These are phyloP conservation scores for Anser cygnoides DNA, from an alignment of 2,113 vertebrate species.

Conservation along the genomic window DNA sequence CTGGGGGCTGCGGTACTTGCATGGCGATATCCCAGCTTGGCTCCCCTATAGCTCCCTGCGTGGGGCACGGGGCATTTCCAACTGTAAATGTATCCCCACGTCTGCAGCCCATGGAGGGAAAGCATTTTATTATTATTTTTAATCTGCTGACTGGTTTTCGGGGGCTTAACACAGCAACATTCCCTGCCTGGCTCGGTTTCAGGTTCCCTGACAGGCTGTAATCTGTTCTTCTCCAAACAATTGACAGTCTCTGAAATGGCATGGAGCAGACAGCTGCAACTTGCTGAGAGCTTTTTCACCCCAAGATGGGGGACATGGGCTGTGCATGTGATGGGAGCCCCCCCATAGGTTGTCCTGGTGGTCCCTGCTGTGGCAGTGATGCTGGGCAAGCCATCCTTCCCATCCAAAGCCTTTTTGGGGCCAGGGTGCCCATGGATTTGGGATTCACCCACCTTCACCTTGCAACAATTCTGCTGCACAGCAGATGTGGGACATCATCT, in stretches of 20 bases:
- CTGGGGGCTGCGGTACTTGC: too few species aligned
- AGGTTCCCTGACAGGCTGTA: conserved; percentile 27
- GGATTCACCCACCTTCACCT: neutral
- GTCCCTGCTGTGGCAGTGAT: neutral
- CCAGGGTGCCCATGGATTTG: neutral
- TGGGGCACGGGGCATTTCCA: too few species aligned
- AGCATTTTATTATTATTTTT: neutral
- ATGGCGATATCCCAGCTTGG: too few species aligned
- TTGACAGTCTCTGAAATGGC: neutral
- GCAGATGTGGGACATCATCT: neutral
- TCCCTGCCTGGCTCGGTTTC: neutral
- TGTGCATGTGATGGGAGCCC: neutral
- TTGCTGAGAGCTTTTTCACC: neutral
- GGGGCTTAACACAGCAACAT: neutral
- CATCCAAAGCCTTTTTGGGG: neutral
- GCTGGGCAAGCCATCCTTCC: neutral
- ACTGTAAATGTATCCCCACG: too few species aligned
- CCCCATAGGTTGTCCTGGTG: neutral
- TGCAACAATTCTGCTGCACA: neutral
- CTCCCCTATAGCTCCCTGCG: too few species aligned
- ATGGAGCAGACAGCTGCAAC: neutral
- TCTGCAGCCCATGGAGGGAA: neutral
- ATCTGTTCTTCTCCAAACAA: conserved; percentile 26
- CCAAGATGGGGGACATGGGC: neutral
- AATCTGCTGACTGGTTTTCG: neutral